Percentiles rank a stretch among this genome's conserved stretches.
Evolutionary conservation across 2,888 invertebrate genomes (phyloP).

Genomic region (Acleris literana): DNA sequence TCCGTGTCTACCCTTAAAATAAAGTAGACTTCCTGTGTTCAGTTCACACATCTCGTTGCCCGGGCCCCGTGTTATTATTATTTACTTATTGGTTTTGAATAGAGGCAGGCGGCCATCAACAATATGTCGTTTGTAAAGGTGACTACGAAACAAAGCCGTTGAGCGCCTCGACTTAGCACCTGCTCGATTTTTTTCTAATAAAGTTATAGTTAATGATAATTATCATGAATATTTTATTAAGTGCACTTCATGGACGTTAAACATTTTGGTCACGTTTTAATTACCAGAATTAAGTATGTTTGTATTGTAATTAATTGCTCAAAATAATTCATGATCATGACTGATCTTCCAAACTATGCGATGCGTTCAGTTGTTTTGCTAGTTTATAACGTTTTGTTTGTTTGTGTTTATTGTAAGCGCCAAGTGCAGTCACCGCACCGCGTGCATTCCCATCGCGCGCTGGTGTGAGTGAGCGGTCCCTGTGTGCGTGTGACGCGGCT

Average conservation of each 20-base stretch:
- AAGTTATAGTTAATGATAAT: conserved; percentile 22
- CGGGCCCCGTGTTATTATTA: conserved; percentile 76
- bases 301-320: conserved; percentile 23
- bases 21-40: conserved; percentile 74
- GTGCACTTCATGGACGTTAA: conserved; percentile 4
- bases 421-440: conserved; percentile 84
- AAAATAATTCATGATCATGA: conserved; percentile 33
- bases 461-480: conserved; percentile 60
- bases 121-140: conserved; percentile 79
- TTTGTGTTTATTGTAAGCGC: conserved; percentile 82
- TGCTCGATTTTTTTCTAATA: conserved; percentile 57
- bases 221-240: conserved; percentile 30
- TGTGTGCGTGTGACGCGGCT: conserved; percentile 55
- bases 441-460: conserved; percentile 75
- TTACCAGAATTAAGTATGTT: conserved; percentile 17
- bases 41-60: conserved; percentile 72
- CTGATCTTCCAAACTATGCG: conserved; percentile 53
- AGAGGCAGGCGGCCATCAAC: conserved; percentile 75
- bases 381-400: conserved; percentile 78
- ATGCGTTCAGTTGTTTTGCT: conserved; percentile 64
- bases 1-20: conserved; percentile 56
- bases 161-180: conserved; percentile 72
- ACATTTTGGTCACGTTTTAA: conserved; percentile 12
- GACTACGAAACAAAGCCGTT: conserved; percentile 81
- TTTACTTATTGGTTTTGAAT: conserved; percentile 79